Conservation (phyloP, 1,140 invertebrate species). For the Paracyclopina nana region DNA sequence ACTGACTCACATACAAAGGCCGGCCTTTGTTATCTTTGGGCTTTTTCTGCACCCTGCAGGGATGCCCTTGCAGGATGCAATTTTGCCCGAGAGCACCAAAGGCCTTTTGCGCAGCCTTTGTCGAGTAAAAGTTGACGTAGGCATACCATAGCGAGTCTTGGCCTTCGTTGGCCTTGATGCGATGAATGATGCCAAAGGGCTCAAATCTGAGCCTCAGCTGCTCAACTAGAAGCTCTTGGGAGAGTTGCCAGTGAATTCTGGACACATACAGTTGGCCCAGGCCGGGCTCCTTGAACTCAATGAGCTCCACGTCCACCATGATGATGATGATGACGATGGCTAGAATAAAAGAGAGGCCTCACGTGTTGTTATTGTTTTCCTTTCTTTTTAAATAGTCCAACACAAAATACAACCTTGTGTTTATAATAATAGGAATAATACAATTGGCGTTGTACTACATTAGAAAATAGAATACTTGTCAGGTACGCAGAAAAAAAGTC, state of each 20-base stretch:
- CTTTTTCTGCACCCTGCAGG: not conserved
- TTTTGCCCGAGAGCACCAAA: not conserved
- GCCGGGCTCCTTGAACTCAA: no score
- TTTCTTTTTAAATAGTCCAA: not conserved
- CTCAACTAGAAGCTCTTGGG: not conserved
- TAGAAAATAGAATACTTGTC: not conserved
- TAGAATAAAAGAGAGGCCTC: not conserved
- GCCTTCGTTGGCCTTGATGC: not conserved
- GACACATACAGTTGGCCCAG: no score
- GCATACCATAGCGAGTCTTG: not conserved
- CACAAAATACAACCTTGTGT: not conserved
- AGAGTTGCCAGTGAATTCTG: no score
- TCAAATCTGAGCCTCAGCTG: not conserved
- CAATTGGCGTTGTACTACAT: not conserved
- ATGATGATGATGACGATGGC: not conserved
- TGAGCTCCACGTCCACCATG: not conserved
- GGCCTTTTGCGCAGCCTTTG: not conserved
- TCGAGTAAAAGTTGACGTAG: slow-evolving; percentile 6
- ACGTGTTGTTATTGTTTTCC: not conserved
- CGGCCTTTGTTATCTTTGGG: not conserved
- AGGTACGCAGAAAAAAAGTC: not conserved
- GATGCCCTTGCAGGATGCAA: not conserved
- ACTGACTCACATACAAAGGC: not conserved
- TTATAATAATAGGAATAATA: not conserved
- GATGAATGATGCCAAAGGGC: not conserved